Conservation (phyloP, 2,888 invertebrate species). For the Serrognathus titanus region DNA sequence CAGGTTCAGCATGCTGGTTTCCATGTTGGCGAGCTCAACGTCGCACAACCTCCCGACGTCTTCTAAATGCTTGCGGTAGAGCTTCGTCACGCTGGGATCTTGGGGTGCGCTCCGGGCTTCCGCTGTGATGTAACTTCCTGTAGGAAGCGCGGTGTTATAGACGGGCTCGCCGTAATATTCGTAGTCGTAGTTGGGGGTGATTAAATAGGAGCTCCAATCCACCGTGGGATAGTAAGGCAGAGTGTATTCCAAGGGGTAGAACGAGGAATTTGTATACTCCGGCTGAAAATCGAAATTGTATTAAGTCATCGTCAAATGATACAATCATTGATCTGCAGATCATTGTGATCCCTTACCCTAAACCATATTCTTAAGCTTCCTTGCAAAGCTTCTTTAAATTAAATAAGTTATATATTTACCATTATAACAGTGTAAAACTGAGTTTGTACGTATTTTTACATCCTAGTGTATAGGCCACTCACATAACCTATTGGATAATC, state of each 20-base stretch:
- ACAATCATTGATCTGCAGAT: too few species aligned
- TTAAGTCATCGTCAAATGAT: too few species aligned
- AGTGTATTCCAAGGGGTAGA: background rate
- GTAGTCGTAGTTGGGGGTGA: conserved; percentile 14
- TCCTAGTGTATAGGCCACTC: too few species aligned
- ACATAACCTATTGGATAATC: too few species aligned
- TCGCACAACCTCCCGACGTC: conserved; percentile 22
- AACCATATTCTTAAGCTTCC: too few species aligned
- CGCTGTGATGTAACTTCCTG: background rate
- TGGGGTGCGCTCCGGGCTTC: background rate
- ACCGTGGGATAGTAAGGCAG: background rate
- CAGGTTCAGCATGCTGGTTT: conserved; percentile 14
- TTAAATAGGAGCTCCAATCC: conserved; percentile 14
- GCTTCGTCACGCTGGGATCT: background rate
- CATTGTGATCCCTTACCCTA: too few species aligned
- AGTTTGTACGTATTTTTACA: too few species aligned
- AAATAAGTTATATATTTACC: too few species aligned
- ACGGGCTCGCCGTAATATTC: conserved; percentile 4
- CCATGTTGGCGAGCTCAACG: conserved; percentile 21
- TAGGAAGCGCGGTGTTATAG: background rate
- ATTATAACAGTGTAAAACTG: too few species aligned
- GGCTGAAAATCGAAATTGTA: too few species aligned
- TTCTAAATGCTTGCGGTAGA: conserved; percentile 17
- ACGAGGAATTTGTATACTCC: too few species aligned
- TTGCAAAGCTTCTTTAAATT: too few species aligned